Conservation (phyloP, 2,888 invertebrate genomes). For the Drosophila aldrichi region DNA sequence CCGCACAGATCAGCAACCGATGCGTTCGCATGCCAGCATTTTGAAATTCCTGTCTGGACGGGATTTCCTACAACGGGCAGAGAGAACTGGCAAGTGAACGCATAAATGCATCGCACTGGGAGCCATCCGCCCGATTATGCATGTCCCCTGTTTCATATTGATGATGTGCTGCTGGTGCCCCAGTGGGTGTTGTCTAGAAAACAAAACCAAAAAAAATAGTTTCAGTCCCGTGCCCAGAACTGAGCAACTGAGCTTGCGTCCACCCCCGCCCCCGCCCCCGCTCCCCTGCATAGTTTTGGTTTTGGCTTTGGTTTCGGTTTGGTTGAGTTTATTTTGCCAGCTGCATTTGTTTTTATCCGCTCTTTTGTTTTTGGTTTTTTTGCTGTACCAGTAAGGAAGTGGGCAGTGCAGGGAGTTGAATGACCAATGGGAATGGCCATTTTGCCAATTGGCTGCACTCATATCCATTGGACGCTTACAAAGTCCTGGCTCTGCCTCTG, state of each 20-base stretch:
- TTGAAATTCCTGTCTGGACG: slow-evolving; percentile 76
- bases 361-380: neutral
- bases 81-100: slow-evolving; percentile 4
- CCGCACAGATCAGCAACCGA: slow-evolving; percentile 33
- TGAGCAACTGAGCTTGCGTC: slow-evolving; percentile 1
- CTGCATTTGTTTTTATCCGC: slow-evolving; percentile 18
- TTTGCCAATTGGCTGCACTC: slow-evolving; percentile 72
- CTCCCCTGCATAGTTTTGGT: slow-evolving; percentile 54
- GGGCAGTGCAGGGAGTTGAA: neutral
- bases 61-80: slow-evolving; percentile 64
- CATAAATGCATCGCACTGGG: slow-evolving; percentile 71
- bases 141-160: slow-evolving; percentile 74
- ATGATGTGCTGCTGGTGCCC: slow-evolving; percentile 53
- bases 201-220: slow-evolving; percentile 65
- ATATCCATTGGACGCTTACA: slow-evolving; percentile 35
- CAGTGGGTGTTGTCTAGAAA: slow-evolving; percentile 36
- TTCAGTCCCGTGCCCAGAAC: slow-evolving; percentile 23
- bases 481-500: slow-evolving; percentile 37
- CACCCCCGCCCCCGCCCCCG: neutral
- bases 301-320: slow-evolving; percentile 50
- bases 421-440: slow-evolving; percentile 37
- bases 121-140: slow-evolving; percentile 75
- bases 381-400: slow-evolving; percentile 7
- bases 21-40: slow-evolving; percentile 54
- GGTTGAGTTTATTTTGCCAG: slow-evolving; percentile 54